Conservation (phyloP, 2,888 invertebrate species). For the Rhingia rostrata region DNA sequence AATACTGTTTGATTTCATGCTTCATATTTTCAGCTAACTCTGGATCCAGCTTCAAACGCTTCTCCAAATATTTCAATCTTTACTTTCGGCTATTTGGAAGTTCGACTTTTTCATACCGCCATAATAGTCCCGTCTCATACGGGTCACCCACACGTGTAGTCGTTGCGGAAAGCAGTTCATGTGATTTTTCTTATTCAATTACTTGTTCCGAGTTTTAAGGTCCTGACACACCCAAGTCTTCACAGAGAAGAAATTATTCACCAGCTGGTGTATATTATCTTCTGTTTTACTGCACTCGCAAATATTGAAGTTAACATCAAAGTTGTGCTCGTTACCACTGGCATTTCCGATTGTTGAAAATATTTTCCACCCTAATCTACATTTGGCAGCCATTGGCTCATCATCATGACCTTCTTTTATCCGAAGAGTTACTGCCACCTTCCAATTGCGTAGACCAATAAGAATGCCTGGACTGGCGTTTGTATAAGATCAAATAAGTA, state of each 20-base stretch:
- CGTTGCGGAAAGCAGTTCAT: background rate
- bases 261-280: background rate
- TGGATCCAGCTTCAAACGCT: conserved; percentile 45
- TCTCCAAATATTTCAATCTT: conserved; percentile 65
- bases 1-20: conserved; percentile 41
- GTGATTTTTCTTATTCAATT: background rate
- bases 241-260: no score
- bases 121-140: no score
- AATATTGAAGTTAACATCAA: no score
- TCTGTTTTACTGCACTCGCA: conserved; percentile 8
- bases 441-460: no score
- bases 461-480: no score
- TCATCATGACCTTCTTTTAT: no score
- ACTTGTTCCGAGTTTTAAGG: background rate
- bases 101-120: conserved; percentile 47
- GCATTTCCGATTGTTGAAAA: no score
- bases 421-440: no score
- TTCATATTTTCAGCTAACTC: conserved; percentile 21
- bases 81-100: conserved; percentile 73
- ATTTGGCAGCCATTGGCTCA: no score
- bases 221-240: conserved; percentile 2
- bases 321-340: no score
- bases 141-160: background rate
- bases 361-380: no score
- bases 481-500: no score